Conservation (phyloP, 2,797 vertebrate genomes). For the Anguilla megastoma region DNA sequence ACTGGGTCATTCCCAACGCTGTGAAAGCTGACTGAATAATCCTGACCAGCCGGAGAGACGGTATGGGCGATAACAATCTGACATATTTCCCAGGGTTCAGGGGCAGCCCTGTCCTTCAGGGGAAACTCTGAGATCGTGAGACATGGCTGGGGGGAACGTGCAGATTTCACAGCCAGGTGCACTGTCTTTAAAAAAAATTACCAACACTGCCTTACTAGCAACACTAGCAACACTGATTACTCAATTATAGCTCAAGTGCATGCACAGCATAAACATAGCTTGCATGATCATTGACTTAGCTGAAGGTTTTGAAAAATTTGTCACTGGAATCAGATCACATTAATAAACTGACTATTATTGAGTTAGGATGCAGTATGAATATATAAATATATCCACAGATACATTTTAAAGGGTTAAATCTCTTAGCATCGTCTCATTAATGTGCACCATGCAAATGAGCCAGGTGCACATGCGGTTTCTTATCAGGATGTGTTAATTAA, state of each 20-base stretch:
- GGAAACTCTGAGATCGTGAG: neutral
- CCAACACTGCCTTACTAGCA: neutral
- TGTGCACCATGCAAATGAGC: neutral
- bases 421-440: neutral
- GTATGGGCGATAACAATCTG: conserved; percentile 18
- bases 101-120: conserved; percentile 11
- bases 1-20: conserved; percentile 37
- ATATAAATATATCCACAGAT: neutral
- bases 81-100: conserved; percentile 27
- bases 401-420: neutral
- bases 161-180: neutral
- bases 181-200: neutral
- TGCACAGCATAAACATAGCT: neutral
- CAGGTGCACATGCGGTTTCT: conserved; percentile 2
- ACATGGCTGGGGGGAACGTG: too few relatives aligned
- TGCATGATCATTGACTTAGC: neutral
- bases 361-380: neutral
- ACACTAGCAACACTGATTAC: neutral
- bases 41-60: conserved; percentile 28
- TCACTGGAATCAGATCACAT: neutral
- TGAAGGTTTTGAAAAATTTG: neutral
- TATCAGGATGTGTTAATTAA: conserved; percentile 19
- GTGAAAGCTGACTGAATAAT: conserved; percentile 41
- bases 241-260: neutral
- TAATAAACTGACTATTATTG: neutral